A percentile compares a stretch with the other conserved stretches of the same genome.
Conservation (phyloP, 2,113 vertebrate species). For the Dipodomys merriami region DNA sequence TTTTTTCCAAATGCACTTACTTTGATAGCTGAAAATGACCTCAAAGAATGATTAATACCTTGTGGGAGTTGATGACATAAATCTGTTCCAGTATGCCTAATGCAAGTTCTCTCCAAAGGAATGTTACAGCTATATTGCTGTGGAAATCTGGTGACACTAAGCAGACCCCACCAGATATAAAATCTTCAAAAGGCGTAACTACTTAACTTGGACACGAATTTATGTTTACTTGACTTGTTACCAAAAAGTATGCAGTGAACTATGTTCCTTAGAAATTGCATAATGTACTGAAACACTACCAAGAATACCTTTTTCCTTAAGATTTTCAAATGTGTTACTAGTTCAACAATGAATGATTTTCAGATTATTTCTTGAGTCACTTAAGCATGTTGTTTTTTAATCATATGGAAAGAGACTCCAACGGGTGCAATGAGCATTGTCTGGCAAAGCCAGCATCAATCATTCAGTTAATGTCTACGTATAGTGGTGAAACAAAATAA, state of each 20-base stretch:
- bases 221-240: constrained; percentile 80
- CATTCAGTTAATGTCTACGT: background rate
- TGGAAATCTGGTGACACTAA: constrained; percentile 83
- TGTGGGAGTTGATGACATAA: constrained; percentile 85
- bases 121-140: constrained; percentile 82
- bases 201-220: constrained; percentile 66
- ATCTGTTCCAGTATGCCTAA: constrained; percentile 83
- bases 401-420: background rate
- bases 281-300: background rate
- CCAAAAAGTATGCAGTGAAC: constrained; percentile 49
- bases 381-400: background rate
- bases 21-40: constrained; percentile 84
- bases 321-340: constrained; percentile 3
- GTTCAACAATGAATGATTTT: constrained; percentile 27
- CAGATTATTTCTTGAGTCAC: constrained; percentile 34
- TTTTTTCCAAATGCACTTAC: constrained; percentile 74
- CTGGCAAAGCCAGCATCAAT: background rate
- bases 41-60: constrained; percentile 85
- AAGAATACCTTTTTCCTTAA: constrained; percentile 14
- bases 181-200: constrained; percentile 71
- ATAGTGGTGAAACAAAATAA: background rate
- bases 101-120: constrained; percentile 81
- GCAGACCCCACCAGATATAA: constrained; percentile 83
- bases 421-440: background rate
- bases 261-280: constrained; percentile 45